Percentiles rank a stretch among this genome's conserved stretches.
These are phyloP conservation scores for Semaprochilodus insignis DNA, from an alignment of 2,797 vertebrate genomes.

Conservation along the genomic window DNA sequence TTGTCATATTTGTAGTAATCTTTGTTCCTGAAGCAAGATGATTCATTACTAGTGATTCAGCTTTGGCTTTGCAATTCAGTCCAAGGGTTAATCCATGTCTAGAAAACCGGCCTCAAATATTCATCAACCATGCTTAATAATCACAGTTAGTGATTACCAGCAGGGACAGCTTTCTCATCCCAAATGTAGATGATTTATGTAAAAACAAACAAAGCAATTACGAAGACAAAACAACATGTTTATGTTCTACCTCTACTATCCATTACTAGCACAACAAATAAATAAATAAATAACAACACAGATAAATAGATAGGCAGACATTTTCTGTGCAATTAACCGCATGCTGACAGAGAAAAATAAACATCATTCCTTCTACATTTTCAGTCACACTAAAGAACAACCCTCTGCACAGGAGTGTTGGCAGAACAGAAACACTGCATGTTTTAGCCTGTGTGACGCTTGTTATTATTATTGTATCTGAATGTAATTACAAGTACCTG, in stretches of 20 bases:
- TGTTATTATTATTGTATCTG: not conserved
- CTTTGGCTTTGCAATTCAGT: not conserved
- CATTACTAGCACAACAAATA: not conserved
- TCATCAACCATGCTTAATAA: not conserved
- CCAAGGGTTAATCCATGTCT: not conserved
- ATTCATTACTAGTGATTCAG: not conserved
- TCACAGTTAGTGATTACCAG: not conserved
- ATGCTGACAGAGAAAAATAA: not conserved
- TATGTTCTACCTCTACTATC: not conserved
- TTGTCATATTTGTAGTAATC: no score
- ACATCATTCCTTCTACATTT: not conserved
- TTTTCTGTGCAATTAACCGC: not conserved
- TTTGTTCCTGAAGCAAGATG: no score
- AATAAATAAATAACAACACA: not conserved
- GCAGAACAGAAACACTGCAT: no score
- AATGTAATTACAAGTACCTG: not conserved
- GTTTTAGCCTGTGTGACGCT: not conserved
- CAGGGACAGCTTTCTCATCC: not conserved
- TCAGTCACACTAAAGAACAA: not conserved
- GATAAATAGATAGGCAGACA: not conserved
- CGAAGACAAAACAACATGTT: not conserved
- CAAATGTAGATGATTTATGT: not conserved
- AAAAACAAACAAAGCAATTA: not conserved
- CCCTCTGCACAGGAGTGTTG: not conserved
- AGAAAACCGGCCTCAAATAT: not conserved